phyloP scores from a whole-genome alignment of 2,888 invertebrate species.

The Melieria omissa region DNA sequence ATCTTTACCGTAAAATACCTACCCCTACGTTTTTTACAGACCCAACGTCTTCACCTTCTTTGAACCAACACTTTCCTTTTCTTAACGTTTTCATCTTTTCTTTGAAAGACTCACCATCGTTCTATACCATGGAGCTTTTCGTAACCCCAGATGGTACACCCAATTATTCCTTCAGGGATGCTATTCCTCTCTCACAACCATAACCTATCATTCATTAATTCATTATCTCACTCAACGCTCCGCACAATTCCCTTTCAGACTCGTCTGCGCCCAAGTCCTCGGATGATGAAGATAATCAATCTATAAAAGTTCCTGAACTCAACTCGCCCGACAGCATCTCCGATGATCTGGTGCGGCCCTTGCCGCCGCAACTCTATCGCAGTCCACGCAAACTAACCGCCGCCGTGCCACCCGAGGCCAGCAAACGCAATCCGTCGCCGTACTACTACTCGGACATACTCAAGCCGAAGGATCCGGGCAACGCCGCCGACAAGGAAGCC shows the following conservation, averaged over 20 bases:
- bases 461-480: slow-evolving; percentile 62
- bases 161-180: not conserved
- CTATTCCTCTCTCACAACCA: not conserved
- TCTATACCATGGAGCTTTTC: not conserved
- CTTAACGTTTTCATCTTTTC: too few species aligned
- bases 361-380: slow-evolving; percentile 64
- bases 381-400: slow-evolving; percentile 63
- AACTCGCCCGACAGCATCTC: slow-evolving; percentile 79
- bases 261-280: slow-evolving; percentile 69
- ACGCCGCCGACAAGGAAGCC: slow-evolving; percentile 50
- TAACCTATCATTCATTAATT: not conserved
- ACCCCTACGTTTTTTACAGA: too few species aligned
- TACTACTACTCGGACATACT: slow-evolving; percentile 86
- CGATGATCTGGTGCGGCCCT: slow-evolving; percentile 68
- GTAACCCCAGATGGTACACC: slow-evolving; percentile 4
- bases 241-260: slow-evolving; percentile 58
- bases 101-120: too few species aligned
- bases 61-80: too few species aligned
- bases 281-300: slow-evolving; percentile 71
- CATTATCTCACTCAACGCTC: not conserved
- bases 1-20: too few species aligned
- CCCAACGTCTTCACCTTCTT: too few species aligned
- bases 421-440: slow-evolving; percentile 79
- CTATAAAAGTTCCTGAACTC: slow-evolving; percentile 69
- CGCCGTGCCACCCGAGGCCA: slow-evolving; percentile 56